Conservation (phyloP, 2,113 vertebrate species). For the Cyanoderma ruficeps region DNA sequence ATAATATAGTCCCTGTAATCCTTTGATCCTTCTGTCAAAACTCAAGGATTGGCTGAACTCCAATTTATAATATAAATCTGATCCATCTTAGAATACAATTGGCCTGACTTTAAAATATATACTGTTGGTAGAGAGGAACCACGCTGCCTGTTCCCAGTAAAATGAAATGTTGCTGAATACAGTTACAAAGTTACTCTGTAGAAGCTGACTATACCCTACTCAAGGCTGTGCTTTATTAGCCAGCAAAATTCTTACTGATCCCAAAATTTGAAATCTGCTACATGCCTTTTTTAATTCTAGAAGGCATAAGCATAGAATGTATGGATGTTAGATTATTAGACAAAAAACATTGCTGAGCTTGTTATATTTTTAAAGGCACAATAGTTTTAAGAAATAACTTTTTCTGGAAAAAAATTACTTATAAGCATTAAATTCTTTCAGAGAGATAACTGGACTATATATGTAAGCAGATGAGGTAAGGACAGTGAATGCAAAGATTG, state of each 20-base stretch:
- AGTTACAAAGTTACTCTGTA: background rate
- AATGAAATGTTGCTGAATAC: background rate
- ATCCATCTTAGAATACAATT: background rate
- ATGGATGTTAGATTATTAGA: background rate
- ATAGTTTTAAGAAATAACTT: background rate
- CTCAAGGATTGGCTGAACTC: background rate
- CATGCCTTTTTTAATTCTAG: background rate
- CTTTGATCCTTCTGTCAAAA: slow-evolving; percentile 14
- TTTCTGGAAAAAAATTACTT: background rate
- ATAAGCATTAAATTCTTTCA: background rate
- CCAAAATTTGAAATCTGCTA: background rate
- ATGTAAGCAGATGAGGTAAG: background rate
- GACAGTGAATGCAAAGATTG: background rate
- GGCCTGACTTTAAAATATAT: background rate
- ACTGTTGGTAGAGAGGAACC: background rate
- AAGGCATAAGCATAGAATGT: background rate
- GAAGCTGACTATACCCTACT: background rate
- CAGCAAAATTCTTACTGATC: background rate
- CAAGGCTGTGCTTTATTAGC: background rate
- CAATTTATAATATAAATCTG: background rate
- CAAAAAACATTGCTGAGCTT: background rate
- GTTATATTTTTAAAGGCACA: background rate
- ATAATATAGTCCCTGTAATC: background rate
- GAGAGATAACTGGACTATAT: background rate
- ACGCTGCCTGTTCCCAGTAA: background rate